Conservation (phyloP, 2,113 vertebrate genomes). For the Cavia aperea region DNA sequence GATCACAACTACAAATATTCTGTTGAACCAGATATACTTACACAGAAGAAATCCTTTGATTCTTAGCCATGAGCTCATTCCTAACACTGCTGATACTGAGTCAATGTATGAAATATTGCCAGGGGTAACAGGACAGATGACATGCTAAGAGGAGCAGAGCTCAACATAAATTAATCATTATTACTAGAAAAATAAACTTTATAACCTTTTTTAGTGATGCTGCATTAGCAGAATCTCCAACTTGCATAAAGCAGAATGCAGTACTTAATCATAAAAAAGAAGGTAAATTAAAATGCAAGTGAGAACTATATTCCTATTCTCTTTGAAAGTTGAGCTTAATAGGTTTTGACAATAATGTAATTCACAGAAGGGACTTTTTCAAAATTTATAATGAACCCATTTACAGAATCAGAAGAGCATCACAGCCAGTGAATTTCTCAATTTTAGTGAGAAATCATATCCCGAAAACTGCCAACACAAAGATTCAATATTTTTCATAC, state of each 20-base stretch:
- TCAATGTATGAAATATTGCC: background rate
- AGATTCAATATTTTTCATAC: background rate
- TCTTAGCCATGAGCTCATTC: background rate
- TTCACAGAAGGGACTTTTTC: background rate
- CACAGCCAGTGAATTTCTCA: background rate
- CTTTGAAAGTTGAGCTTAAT: conserved; percentile 19
- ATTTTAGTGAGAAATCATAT: conserved; percentile 30
- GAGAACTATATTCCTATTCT: background rate
- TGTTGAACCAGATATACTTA: background rate
- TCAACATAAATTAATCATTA: conserved; percentile 13
- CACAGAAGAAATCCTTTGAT: background rate
- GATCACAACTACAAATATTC: background rate
- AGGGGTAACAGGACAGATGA: background rate
- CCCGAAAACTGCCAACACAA: background rate
- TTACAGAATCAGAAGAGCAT: conserved; percentile 1
- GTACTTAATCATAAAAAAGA: conserved; percentile 5
- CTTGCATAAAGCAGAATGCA: background rate
- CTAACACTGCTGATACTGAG: background rate
- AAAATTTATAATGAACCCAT: background rate
- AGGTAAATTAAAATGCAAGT: background rate
- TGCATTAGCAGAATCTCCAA: background rate
- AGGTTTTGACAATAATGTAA: conserved; percentile 27
- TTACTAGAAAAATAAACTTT: background rate
- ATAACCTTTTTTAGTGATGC: background rate
- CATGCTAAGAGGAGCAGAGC: background rate